A percentile compares a stretch with the other conserved stretches of the same genome.
These are phyloP conservation scores for Heliconius nattereri DNA, from an alignment of 1,140 invertebrate genomes.

Conservation along the genomic window DNA sequence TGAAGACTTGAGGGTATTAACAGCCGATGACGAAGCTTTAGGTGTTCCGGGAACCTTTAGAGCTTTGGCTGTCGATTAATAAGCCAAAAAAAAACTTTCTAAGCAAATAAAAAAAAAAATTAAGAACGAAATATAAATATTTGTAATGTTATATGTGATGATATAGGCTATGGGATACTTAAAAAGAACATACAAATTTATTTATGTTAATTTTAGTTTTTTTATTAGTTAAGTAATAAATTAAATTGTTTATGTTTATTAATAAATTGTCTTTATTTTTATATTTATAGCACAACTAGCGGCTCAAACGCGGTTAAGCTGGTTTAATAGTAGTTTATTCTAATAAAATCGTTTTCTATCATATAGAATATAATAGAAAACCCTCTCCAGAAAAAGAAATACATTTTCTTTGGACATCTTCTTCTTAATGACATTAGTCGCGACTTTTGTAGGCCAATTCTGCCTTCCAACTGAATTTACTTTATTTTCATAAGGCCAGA, in stretches of 20 bases:
- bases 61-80: constrained; percentile 48
- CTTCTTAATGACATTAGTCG: too few species aligned
- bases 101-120: background rate
- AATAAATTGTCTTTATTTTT: background rate
- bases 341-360: too few species aligned
- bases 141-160: background rate
- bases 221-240: background rate
- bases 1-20: constrained; percentile 33
- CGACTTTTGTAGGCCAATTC: too few species aligned
- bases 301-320: too few species aligned
- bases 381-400: too few species aligned
- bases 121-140: too few species aligned
- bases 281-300: background rate
- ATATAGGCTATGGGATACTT: background rate
- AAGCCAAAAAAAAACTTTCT: background rate
- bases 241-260: background rate
- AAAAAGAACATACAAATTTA: background rate
- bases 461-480: too few species aligned
- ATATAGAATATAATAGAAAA: too few species aligned
- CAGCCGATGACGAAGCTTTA: constrained; percentile 42
- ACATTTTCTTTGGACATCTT: too few species aligned
- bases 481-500: too few species aligned
- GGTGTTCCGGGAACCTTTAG: constrained; percentile 53
- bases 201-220: too few species aligned
- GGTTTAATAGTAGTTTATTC: too few species aligned